Evolutionary conservation across 1,140 invertebrate genomes (phyloP).

Genomic region (Charaxes varanes): DNA sequence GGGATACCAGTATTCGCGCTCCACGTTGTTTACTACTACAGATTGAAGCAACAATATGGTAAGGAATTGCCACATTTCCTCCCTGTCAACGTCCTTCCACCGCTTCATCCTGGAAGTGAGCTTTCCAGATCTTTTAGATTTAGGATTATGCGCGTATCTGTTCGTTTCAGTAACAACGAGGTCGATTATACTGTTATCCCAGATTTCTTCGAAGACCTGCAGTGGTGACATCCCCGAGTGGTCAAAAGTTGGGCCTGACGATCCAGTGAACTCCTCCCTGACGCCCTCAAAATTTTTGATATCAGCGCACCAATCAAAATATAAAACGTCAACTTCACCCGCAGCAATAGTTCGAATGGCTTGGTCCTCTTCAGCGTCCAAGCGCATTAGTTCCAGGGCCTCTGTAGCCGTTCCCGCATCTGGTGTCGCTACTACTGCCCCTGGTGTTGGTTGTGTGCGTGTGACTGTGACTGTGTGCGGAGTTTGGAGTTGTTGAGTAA

Average conservation of each 20-base stretch:
- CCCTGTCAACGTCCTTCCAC: neutral
- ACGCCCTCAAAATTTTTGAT: neutral
- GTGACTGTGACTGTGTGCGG: too few relatives aligned
- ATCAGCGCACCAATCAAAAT: neutral
- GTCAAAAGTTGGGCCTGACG: neutral
- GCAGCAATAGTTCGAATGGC: too few relatives aligned
- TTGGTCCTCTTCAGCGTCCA: too few relatives aligned
- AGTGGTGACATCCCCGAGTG: neutral
- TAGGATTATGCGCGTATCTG: constrained; percentile 4
- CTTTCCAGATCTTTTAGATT: neutral
- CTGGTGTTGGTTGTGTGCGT: too few relatives aligned
- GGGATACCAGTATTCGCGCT: constrained; percentile 15
- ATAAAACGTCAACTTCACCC: neutral
- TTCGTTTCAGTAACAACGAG: constrained; percentile 12
- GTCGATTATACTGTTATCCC: constrained; percentile 12
- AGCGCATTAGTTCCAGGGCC: too few relatives aligned
- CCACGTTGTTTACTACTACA: constrained; percentile 8
- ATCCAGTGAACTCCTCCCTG: neutral
- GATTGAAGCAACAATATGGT: constrained; percentile 9
- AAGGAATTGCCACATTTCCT: neutral
- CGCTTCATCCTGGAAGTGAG: neutral
- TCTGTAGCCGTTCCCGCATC: too few relatives aligned
- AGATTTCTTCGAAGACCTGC: constrained; percentile 1
- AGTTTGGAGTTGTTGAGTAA: too few relatives aligned
- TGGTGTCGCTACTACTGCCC: too few relatives aligned